Base-by-base conservation (phyloP, 2,888 invertebrate species). In the Drosophila prostipennis region DNA sequence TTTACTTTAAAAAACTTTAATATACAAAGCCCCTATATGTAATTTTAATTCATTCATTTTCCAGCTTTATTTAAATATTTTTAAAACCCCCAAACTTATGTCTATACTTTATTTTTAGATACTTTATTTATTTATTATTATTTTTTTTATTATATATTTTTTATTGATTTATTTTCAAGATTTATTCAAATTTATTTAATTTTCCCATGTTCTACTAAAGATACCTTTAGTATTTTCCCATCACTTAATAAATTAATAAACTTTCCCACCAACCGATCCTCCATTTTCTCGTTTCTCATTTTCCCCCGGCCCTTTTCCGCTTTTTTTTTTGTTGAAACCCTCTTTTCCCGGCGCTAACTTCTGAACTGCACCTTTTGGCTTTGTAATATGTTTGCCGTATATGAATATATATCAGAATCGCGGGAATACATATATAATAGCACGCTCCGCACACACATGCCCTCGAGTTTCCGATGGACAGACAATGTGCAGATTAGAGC, bases 401-500 rank as follows among this genome's bases (percentile, higher is more conserved):
- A 23, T 11, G 2, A 23, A 42, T 8, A 42, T 14, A 11, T n/a
- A 36, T 43, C 3, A 3, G 6, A 37, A 56, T 56, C 46, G 10
- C 7, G 34, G 14, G 10, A 3, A n/a, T 79, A 71, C 6, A n/a
- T 79, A 71, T 61, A 72, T 60, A 73, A 34, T 34, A 34, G 77
- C 70, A 81, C 57, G 56, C 70, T 68, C 51, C 61, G 51, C 55
- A 53, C 80, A 58, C 59, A 23, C 72, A 37, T 19, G 16, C 72
- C 46, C 72, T 51, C 51, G 65, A 74, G 52, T 77, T 85, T 79
- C 75, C 71, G 79, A 49, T 72, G 74, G 79, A 57, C 73, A 85
- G 80, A 87, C 86, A 81, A 87, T 87, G 72, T 79, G 72, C 49
- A 82, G 82, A 82, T 82, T 82, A 82, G 67, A 83, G 70, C 73